Conservation (phyloP, 2,113 vertebrate genomes). For the Cinclus cinclus region DNA sequence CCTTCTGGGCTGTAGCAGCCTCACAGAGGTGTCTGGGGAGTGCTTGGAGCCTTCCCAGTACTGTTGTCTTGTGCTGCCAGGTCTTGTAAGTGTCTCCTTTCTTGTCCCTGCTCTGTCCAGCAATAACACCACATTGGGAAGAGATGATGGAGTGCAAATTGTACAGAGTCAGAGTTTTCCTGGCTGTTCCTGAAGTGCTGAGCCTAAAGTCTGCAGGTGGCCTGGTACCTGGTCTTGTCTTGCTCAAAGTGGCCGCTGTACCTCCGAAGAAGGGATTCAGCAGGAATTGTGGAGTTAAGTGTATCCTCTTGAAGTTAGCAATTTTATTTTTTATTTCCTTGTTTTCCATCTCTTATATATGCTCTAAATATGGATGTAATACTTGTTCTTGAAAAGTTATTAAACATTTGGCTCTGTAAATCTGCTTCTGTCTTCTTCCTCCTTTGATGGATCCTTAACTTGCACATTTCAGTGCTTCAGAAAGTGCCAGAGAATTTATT, state of each 20-base stretch:
- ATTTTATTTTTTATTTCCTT: constrained; percentile 28
- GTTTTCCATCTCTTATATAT: constrained; percentile 62
- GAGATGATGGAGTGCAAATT: not conserved
- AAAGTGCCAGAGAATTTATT: not conserved
- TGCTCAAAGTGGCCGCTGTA: not conserved
- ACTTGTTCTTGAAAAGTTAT: constrained; percentile 61
- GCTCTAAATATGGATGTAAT: constrained; percentile 58
- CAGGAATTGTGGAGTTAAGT: constrained; percentile 19
- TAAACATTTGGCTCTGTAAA: constrained; percentile 74
- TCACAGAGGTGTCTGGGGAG: not conserved
- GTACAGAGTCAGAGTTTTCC: not conserved
- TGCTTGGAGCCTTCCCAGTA: not conserved
- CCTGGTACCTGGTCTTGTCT: not conserved
- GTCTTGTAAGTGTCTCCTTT: constrained; percentile 22
- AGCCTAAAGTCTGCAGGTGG: not conserved
- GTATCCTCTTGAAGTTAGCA: constrained; percentile 26
- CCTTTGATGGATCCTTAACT: not conserved
- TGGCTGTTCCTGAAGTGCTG: not conserved
- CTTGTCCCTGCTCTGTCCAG: constrained; percentile 41
- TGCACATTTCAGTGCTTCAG: not conserved
- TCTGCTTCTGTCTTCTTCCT: not conserved
- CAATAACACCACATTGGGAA: constrained; percentile 64
- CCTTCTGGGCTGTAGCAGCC: not conserved
- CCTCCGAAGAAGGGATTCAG: not conserved
- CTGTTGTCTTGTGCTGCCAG: not conserved